These are phyloP conservation scores for Acrobasis repandana DNA, from an alignment of 2,888 invertebrate genomes.

Conservation along the genomic window DNA sequence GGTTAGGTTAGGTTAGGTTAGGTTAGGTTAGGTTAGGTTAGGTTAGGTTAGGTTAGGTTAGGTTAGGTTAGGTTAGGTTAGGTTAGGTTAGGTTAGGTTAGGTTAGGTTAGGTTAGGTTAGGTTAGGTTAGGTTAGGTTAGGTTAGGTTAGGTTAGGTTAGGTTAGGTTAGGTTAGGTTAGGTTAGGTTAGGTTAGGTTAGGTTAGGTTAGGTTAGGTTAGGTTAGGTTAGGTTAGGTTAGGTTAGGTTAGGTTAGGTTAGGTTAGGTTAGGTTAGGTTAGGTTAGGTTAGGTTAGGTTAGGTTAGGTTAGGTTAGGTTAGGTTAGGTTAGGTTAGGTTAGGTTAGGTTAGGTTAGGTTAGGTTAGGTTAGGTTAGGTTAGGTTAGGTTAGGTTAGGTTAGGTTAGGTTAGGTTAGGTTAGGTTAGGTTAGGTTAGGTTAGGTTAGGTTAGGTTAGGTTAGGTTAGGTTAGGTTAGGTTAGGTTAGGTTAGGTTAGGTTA, in stretches of 20 bases:
- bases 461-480: slow-evolving; percentile 6
- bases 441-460: slow-evolving; percentile 6
- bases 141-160: slow-evolving; percentile 6
- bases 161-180: slow-evolving; percentile 6
- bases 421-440: slow-evolving; percentile 6
- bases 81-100: slow-evolving; percentile 6
- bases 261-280: slow-evolving; percentile 6
- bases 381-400: slow-evolving; percentile 6
- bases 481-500: slow-evolving; percentile 6
- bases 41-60: slow-evolving; percentile 6
- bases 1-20: slow-evolving; percentile 4
- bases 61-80: slow-evolving; percentile 6
- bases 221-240: slow-evolving; percentile 6
- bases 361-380: slow-evolving; percentile 4
- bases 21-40: slow-evolving; percentile 5
- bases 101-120: slow-evolving; percentile 4
- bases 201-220: slow-evolving; percentile 6
- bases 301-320: slow-evolving; percentile 6
- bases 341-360: slow-evolving; percentile 4
- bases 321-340: slow-evolving; percentile 6
- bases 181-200: slow-evolving; percentile 6
- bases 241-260: slow-evolving; percentile 6
- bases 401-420: slow-evolving; percentile 6
- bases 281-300: slow-evolving; percentile 6
- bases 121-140: slow-evolving; percentile 6